These are phyloP conservation scores for Erinaceus europaeus DNA, from an alignment of 2,113 vertebrate genomes.

Conservation along the genomic window DNA sequence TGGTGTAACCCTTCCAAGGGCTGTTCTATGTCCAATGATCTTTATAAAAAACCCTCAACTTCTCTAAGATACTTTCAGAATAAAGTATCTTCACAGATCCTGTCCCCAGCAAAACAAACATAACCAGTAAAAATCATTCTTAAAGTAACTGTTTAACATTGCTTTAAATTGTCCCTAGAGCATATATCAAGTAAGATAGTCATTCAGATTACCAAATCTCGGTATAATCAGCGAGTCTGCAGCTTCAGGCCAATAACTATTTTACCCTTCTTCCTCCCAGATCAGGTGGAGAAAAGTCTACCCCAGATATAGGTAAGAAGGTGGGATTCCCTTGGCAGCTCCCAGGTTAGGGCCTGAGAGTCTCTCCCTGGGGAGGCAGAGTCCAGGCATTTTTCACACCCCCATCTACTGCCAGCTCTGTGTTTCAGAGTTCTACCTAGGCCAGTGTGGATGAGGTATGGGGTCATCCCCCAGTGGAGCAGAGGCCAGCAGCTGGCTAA, in stretches of 20 bases:
- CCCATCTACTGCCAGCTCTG: neutral
- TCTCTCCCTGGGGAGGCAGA: neutral
- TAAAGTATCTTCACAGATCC: too few species aligned
- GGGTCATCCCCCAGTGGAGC: neutral
- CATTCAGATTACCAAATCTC: neutral
- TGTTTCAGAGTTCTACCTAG: neutral
- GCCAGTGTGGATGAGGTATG: neutral
- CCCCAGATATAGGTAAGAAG: neutral
- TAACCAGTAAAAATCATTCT: neutral
- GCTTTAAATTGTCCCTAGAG: neutral
- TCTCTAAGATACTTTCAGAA: neutral
- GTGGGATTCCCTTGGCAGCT: neutral
- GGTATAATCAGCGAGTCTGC: neutral
- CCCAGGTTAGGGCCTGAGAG: neutral
- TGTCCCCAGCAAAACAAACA: too few species aligned
- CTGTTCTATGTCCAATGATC: neutral
- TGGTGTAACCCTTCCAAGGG: too few species aligned
- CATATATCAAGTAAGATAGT: neutral
- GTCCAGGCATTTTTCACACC: rapidly evolving
- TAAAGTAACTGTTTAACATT: neutral
- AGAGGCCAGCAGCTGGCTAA: neutral
- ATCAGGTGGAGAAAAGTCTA: rapidly evolving
- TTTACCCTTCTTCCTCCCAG: neutral
- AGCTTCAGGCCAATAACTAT: rapidly evolving
- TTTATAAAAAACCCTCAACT: neutral